phyloP scores from a whole-genome alignment of 1,140 invertebrate genomes.

The Cherax quadricarinatus region DNA sequence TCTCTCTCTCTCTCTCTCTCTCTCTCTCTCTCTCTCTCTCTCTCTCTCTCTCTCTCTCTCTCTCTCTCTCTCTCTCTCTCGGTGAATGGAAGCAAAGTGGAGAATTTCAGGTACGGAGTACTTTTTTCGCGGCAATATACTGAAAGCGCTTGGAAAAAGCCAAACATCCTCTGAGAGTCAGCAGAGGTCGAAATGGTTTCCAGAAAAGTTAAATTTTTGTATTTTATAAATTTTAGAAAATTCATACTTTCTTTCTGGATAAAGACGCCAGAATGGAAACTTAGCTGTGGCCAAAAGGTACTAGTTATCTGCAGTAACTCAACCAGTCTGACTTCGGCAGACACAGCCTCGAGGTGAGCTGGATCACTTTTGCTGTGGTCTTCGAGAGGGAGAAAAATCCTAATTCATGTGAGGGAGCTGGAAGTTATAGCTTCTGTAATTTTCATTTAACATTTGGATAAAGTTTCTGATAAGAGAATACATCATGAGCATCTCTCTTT shows the following conservation, averaged over 20 bases:
- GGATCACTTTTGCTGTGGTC: neutral
- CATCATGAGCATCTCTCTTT: neutral
- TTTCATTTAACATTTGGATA: neutral
- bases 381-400: neutral
- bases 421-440: neutral
- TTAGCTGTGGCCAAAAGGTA: neutral
- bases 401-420: neutral
- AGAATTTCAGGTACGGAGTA: neutral
- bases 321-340: neutral
- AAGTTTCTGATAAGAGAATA: neutral
- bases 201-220: neutral
- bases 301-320: neutral
- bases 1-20: neutral
- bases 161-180: neutral
- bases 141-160: neutral
- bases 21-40: neutral
- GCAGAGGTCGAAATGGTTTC: neutral
- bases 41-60: neutral
- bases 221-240: too few species aligned
- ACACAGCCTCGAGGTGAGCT: neutral
- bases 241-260: too few species aligned
- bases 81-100: too few species aligned
- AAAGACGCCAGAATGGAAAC: neutral
- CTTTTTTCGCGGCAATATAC: neutral
- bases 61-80: neutral